Conservation (phyloP, 2,797 vertebrate genomes). For the Microctenopoma lineatum region DNA sequence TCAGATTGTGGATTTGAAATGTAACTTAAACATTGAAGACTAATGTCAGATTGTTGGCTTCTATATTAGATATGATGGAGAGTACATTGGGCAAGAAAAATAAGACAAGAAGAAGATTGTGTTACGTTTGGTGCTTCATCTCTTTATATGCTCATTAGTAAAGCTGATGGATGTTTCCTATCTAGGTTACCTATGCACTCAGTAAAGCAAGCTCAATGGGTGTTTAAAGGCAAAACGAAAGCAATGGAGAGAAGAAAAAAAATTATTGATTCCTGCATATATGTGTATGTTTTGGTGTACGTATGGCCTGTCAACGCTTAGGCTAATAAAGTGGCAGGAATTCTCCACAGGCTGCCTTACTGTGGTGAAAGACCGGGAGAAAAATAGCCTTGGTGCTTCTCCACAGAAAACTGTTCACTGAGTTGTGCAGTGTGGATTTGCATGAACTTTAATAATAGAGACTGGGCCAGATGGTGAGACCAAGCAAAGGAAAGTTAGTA, state of each 20-base stretch:
- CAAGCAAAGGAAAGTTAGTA: slow-evolving; percentile 28
- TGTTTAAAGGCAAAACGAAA: slow-evolving; percentile 4
- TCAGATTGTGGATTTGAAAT: no score
- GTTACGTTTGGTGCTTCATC: not conserved
- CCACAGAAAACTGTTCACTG: slow-evolving; percentile 40
- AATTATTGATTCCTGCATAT: slow-evolving; percentile 44
- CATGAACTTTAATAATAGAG: slow-evolving; percentile 53
- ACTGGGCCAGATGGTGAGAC: slow-evolving; percentile 43
- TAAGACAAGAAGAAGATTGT: no score
- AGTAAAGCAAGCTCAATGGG: slow-evolving; percentile 16
- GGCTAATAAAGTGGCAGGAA: slow-evolving; percentile 55
- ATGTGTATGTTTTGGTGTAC: slow-evolving; percentile 34
- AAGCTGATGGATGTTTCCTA: slow-evolving; percentile 1
- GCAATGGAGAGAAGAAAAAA: slow-evolving; percentile 42
- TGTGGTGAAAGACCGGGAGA: slow-evolving; percentile 28
- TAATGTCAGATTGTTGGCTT: no score
- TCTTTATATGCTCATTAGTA: slow-evolving; percentile 3
- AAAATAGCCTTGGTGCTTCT: slow-evolving; percentile 38
- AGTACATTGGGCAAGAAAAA: no score
- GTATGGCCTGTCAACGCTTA: slow-evolving; percentile 46
- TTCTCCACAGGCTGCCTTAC: slow-evolving; percentile 60
- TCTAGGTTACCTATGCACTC: not conserved
- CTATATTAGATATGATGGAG: no score
- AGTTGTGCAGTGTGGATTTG: slow-evolving; percentile 53
- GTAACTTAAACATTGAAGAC: no score